Conservation (phyloP, 2,888 invertebrate species). For the Perizoma affinitatum region DNA sequence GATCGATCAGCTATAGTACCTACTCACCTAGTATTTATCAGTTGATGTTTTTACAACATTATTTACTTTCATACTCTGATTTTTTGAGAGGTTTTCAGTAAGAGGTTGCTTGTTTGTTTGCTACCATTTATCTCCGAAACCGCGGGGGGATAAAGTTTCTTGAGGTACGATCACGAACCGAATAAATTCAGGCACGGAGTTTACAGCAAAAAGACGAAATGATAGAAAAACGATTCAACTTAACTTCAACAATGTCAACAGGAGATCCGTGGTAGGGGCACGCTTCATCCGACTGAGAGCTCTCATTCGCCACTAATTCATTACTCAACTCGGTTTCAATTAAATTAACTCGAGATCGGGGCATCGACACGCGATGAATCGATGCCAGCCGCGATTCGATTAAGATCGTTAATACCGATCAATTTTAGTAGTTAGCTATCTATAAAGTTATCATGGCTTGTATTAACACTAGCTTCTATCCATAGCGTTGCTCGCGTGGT, state of each 20-base stretch:
- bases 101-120: not conserved
- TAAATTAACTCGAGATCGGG: constrained; percentile 79
- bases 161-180: too few relatives aligned
- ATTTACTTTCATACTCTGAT: constrained; percentile 16
- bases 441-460: constrained; percentile 63
- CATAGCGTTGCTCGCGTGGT: too few relatives aligned
- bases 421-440: constrained; percentile 75
- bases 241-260: too few relatives aligned
- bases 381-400: constrained; percentile 75
- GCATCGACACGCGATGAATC: constrained; percentile 77
- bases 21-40: constrained; percentile 37
- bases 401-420: constrained; percentile 79
- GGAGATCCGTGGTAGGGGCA: constrained; percentile 46
- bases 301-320: constrained; percentile 81
- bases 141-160: too few relatives aligned
- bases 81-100: not conserved
- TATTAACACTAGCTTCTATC: too few relatives aligned
- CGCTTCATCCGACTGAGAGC: constrained; percentile 73
- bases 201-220: too few relatives aligned
- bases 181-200: too few relatives aligned
- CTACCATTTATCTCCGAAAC: too few relatives aligned
- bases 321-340: constrained; percentile 82
- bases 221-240: too few relatives aligned
- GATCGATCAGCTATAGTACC: constrained; percentile 65
- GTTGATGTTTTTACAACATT: constrained; percentile 23